Evolutionary conservation across 2,797 vertebrate species (phyloP), one percentile per base, ranked within the genome.

Genomic region (Gallinago stenura): DNA sequence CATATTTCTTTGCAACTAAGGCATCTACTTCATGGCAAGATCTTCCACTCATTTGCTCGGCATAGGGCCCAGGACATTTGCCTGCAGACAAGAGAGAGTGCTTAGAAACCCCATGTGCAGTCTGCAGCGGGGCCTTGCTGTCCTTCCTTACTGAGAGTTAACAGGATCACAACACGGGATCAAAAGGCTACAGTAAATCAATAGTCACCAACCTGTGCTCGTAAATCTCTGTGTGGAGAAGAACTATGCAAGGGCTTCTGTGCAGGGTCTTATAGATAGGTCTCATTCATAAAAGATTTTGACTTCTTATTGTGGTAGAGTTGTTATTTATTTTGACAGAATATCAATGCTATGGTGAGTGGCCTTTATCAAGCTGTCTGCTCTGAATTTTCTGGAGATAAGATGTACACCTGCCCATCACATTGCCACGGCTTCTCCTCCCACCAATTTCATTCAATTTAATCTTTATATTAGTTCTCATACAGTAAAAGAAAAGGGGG

Each of bases 181-280:
- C 46, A 68, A 25, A 72, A 88, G 69, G 50, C 56, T 46, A 1
- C 50, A 28, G 77, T 61, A 87, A 94, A 96, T 94, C 93, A 61
- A 71, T 79, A 81, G 72, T 39, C 24, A 8, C 80, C 81, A 57
- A 78, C 75, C 33, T 54, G 53, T 1, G 0, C 37, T 86, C 37
- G 3, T 88, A 90, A 88, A 94, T 93, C 48, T 89, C 79, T 61
- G 24, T 70, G 60, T 3, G 6, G 46, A 48, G 71, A 77, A 43
- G 8, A 83, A 7, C 64, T 48, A 0, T 9, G 3, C 2, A 12
- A 37, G 30, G 30, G 11, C 30, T 21, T 75, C 65, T 54, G n/a
- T 51, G 31, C 45, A 61, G 45, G 71, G 41, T 39, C 77, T 69
- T 61, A 26, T 2, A 66, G 37, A 15, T 3, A 25, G 46, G 26